Evolutionary conservation across 1,140 invertebrate species (phyloP).

Genomic region (Cotesia chilonis): DNA sequence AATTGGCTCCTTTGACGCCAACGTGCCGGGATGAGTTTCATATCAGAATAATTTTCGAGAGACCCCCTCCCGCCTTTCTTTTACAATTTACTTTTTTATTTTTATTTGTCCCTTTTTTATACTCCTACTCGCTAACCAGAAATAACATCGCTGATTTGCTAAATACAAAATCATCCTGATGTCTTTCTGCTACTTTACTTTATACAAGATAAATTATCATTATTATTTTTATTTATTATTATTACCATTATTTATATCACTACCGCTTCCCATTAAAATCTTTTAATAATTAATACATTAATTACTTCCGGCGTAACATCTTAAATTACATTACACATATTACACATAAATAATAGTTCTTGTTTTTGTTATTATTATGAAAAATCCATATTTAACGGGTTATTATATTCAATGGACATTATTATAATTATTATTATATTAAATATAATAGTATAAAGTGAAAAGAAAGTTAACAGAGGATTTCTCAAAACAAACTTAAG

Average conservation of each 20-base stretch:
- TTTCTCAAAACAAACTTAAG: conserved; percentile 37
- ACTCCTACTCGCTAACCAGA: conserved; percentile 19
- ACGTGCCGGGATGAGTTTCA: conserved; percentile 62
- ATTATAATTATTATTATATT: conserved; percentile 8
- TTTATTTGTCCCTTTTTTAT: conserved; percentile 6
- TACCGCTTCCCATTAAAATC: too few species aligned
- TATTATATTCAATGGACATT: conserved; percentile 17
- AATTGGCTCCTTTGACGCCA: conserved; percentile 65
- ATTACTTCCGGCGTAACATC: too few species aligned
- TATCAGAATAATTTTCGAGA: conserved; percentile 64
- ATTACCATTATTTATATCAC: too few species aligned
- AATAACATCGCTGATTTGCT: conserved; percentile 34
- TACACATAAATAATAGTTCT: too few species aligned
- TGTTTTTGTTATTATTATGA: too few species aligned
- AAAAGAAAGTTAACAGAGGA: conserved; percentile 37
- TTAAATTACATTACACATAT: too few species aligned
- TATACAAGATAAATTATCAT: too few species aligned
- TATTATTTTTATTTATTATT: too few species aligned
- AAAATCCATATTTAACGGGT: background rate
- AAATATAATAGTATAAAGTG: background rate
- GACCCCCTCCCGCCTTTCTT: conserved; percentile 27
- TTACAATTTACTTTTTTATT: conserved; percentile 33
- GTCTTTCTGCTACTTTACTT: background rate
- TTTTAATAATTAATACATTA: too few species aligned
- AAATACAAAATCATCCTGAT: conserved; percentile 24